These are phyloP conservation scores for Ranitomeya variabilis DNA, from an alignment of 2,113 vertebrate species.

Conservation along the genomic window DNA sequence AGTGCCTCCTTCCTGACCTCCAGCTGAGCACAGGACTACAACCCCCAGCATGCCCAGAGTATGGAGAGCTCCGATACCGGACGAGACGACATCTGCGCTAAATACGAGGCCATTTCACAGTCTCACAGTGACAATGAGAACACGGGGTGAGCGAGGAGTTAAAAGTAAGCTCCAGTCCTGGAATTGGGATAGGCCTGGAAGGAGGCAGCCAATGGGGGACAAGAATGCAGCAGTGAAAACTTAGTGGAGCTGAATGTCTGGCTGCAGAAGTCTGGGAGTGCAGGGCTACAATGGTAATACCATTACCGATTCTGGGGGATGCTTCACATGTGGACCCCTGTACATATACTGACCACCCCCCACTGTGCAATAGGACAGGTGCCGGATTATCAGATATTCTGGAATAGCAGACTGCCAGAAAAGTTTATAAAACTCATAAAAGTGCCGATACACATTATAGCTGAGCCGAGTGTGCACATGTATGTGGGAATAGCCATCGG, in stretches of 20 bases:
- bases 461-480: no score
- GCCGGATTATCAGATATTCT: not conserved
- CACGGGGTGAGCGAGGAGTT: slow-evolving; percentile 42
- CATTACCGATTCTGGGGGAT: not conserved
- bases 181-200: slow-evolving; percentile 66
- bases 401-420: not conserved
- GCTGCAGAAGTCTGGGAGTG: slow-evolving; percentile 60
- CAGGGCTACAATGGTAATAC: slow-evolving; percentile 62
- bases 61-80: no score
- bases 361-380: not conserved
- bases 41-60: not conserved
- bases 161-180: slow-evolving; percentile 43
- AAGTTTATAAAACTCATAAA: no score
- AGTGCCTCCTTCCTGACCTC: not conserved
- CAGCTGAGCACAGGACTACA: not conserved
- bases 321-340: not conserved
- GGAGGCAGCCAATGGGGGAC: slow-evolving; percentile 67
- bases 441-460: no score
- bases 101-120: not conserved
- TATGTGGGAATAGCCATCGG: no score
- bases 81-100: no score
- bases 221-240: slow-evolving; percentile 57
- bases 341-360: not conserved
- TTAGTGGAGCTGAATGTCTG: slow-evolving; percentile 50
- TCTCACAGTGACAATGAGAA: not conserved